Conservation (phyloP, 2,888 invertebrate species). For the Phragmatobia fuliginosa region DNA sequence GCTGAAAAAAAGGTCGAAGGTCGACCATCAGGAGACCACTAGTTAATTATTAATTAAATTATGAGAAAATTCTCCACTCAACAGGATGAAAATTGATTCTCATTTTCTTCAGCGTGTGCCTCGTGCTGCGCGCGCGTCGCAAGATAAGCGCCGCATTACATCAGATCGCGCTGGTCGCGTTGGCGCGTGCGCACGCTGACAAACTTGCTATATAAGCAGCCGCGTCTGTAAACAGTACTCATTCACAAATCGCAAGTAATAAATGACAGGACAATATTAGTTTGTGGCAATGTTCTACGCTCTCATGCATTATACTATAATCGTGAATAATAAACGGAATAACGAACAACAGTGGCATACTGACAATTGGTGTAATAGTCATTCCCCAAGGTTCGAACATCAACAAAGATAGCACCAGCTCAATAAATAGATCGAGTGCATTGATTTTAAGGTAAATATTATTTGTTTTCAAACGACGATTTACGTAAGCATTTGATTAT, state of each 20-base stretch:
- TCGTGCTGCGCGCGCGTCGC: conserved; percentile 52
- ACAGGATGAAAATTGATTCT: neutral
- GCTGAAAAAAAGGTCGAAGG: no score
- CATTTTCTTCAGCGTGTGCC: conserved; percentile 1
- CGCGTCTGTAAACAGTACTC: conserved; percentile 56
- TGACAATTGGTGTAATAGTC: conserved; percentile 83
- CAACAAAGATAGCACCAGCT: conserved; percentile 79
- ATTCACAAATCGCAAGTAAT: conserved; percentile 76
- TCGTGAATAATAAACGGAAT: conserved; percentile 69
- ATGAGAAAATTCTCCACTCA: neutral
- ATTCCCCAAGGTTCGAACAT: conserved; percentile 80
- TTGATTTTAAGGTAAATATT: conserved; percentile 81
- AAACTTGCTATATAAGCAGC: conserved; percentile 71
- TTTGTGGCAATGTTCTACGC: conserved; percentile 84
- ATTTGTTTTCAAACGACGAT: conserved; percentile 56
- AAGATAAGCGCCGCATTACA: conserved; percentile 77
- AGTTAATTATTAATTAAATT: no score
- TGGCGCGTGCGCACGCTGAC: conserved; percentile 57
- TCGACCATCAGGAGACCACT: no score
- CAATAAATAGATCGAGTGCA: conserved; percentile 66
- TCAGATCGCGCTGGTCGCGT: conserved; percentile 59
- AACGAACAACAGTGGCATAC: conserved; percentile 84
- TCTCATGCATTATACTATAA: conserved; percentile 76
- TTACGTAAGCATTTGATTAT: neutral
- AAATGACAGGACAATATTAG: conserved; percentile 78